A percentile compares a stretch with the other conserved stretches of the same genome.
phyloP scores from a whole-genome alignment of 53 echinoderm and acorn worm genomes.

The Glandiceps talaboti region DNA sequence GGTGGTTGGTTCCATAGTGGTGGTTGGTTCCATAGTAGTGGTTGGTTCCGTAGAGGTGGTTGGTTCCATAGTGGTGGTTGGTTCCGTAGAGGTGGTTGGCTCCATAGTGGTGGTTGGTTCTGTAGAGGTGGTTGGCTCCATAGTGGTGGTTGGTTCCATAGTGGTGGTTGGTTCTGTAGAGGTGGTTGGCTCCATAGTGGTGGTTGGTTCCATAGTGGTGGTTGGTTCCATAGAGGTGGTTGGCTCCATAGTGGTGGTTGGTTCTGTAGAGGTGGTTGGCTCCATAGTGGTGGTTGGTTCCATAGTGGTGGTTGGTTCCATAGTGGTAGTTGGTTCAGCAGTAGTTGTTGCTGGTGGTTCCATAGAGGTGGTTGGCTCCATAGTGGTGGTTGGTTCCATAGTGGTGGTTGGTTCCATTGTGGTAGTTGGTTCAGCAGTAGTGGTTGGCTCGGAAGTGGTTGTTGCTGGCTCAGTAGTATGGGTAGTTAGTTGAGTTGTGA shows the following conservation, averaged over 20 bases:
- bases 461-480: not conserved
- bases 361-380: not conserved
- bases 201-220: not conserved
- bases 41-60: not conserved
- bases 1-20: not conserved
- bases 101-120: not conserved
- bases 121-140: not conserved
- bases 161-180: not conserved
- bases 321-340: not conserved
- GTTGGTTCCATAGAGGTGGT: not conserved
- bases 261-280: not conserved
- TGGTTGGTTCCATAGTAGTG: too few species aligned
- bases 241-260: not conserved
- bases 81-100: not conserved
- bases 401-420: too few species aligned
- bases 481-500: not conserved
- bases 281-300: not conserved
- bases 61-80: not conserved
- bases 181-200: not conserved
- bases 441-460: not conserved
- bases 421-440: not conserved
- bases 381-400: not conserved
- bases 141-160: not conserved
- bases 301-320: not conserved
- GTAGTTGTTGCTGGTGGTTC: not conserved